A percentile compares a stretch with the other conserved stretches of the same genome.
phyloP scores from a whole-genome alignment of 2,113 vertebrate genomes.

The Microtus pennsylvanicus region DNA sequence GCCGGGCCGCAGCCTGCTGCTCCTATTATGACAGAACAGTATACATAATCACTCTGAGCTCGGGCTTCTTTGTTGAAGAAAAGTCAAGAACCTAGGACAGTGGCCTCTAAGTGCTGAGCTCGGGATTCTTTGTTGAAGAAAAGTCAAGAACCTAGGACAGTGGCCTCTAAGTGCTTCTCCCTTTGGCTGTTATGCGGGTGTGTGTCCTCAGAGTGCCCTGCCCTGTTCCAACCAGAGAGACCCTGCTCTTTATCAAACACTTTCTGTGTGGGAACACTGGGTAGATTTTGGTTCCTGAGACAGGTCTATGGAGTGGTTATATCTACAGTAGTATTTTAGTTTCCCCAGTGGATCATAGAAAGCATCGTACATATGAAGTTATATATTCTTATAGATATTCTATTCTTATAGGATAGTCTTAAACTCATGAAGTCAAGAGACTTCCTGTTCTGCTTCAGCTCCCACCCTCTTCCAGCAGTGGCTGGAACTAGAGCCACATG shows the following conservation, averaged over 20 bases:
- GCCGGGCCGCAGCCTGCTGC: no score
- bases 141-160: background rate
- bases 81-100: background rate
- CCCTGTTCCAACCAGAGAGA: background rate
- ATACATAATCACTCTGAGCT: background rate
- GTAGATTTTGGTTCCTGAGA: constrained; percentile 1
- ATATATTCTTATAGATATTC: background rate
- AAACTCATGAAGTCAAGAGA: no score
- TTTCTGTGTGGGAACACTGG: background rate
- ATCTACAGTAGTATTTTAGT: background rate
- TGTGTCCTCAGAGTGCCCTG: background rate
- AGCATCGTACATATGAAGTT: background rate
- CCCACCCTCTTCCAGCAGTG: background rate
- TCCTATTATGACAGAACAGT: background rate
- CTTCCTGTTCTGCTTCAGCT: no score
- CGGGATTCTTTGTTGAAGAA: background rate
- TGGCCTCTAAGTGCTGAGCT: background rate
- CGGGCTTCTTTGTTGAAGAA: background rate
- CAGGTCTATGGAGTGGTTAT: background rate
- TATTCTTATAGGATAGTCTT: background rate
- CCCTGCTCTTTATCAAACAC: background rate
- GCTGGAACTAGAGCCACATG: background rate
- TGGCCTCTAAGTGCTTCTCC: background rate
- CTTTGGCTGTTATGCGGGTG: background rate
- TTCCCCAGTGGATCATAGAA: background rate